A percentile compares a stretch with the other conserved stretches of the same genome.
Evolutionary conservation across 2,113 vertebrate species (phyloP).

Genomic region (Alligator mississippiensis): DNA sequence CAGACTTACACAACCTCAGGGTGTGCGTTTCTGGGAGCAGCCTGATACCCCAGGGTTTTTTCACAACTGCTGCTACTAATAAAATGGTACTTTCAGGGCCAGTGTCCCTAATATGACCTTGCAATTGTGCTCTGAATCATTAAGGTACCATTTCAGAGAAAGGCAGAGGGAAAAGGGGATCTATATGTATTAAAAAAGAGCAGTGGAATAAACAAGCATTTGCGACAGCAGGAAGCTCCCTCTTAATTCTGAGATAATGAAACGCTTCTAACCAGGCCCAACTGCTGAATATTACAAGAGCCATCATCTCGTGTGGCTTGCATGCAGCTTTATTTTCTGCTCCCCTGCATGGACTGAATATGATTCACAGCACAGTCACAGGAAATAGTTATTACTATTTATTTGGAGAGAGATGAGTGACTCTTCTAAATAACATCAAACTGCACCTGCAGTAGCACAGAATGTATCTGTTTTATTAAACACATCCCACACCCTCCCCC

Average conservation of each 20-base stretch:
- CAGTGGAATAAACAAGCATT: conserved; percentile 74
- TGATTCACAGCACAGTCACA: conserved; percentile 58
- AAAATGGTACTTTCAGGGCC: not conserved
- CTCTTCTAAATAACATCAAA: conserved; percentile 63
- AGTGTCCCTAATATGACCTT: conserved; percentile 62
- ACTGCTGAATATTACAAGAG: conserved; percentile 68
- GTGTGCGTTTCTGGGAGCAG: too few species aligned
- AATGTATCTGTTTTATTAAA: conserved; percentile 43
- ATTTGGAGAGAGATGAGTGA: conserved; percentile 58
- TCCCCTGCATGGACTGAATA: conserved; percentile 63
- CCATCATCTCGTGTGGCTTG: conserved; percentile 51
- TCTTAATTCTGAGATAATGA: conserved; percentile 74
- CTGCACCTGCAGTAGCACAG: conserved; percentile 15
- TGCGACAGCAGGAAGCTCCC: conserved; percentile 73
- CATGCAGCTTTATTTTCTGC: conserved; percentile 66
- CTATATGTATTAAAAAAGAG: conserved; percentile 28
- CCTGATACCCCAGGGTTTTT: too few species aligned
- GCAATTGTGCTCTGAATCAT: conserved; percentile 42
- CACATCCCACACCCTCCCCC: conserved; percentile 8
- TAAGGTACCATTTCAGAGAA: conserved; percentile 46
- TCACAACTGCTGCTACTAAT: too few species aligned
- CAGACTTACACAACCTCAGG: too few species aligned
- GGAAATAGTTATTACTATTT: conserved; percentile 74
- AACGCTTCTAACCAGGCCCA: conserved; percentile 62
- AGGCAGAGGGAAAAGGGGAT: not conserved